These are phyloP conservation scores for Diorhabda sublineata DNA, from an alignment of 1,140 invertebrate species.

Conservation along the genomic window DNA sequence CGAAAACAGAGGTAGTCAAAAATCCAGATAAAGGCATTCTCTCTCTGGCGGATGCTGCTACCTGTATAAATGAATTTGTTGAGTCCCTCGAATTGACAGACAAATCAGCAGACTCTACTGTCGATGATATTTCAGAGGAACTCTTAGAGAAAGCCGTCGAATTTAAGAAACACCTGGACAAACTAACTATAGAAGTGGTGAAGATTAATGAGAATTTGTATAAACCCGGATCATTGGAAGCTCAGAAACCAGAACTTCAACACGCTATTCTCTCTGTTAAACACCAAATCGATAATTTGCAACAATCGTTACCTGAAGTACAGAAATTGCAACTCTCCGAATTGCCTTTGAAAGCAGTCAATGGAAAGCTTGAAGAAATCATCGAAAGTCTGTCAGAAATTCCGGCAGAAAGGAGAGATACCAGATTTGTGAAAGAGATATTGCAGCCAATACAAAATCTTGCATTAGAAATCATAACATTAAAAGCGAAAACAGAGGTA, in stretches of 20 bases:
- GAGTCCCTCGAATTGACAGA: neutral
- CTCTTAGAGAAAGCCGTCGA: neutral
- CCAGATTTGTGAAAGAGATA: neutral
- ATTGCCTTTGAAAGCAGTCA: neutral
- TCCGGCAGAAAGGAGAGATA: neutral
- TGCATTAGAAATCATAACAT: neutral
- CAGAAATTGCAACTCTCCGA: slow-evolving; percentile 3
- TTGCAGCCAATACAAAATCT: neutral
- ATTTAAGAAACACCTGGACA: slow-evolving; percentile 10
- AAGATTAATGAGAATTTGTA: slow-evolving; percentile 12
- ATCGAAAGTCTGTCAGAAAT: slow-evolving; percentile 10
- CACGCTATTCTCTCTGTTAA: slow-evolving; percentile 12
- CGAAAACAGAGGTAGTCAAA: neutral
- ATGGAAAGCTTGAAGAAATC: neutral
- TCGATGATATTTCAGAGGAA: neutral
- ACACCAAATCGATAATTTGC: neutral
- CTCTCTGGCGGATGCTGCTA: neutral
- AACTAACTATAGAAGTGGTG: slow-evolving; percentile 21
- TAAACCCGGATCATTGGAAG: slow-evolving; percentile 21
- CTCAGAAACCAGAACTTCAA: slow-evolving; percentile 15
- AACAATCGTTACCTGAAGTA: slow-evolving; percentile 10
- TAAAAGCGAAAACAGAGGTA: neutral
- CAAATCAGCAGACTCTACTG: neutral
- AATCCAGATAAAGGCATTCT: neutral
- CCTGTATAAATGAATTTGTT: neutral